These are phyloP conservation scores for Hafferia zeledoni DNA, from an alignment of 2,797 vertebrate species.

Conservation along the genomic window DNA sequence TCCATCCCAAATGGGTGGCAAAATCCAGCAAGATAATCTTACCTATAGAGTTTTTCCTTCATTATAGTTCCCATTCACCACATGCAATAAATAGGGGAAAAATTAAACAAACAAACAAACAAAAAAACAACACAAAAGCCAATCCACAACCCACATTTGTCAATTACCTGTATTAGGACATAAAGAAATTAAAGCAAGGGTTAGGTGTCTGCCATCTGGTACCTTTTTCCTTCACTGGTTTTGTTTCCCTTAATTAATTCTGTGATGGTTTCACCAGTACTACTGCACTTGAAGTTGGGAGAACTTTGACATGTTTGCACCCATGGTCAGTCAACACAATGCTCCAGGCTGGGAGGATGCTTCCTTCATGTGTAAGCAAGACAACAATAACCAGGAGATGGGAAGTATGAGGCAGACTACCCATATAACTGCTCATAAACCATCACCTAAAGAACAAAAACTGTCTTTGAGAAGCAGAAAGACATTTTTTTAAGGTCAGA, in stretches of 20 bases:
- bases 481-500: background rate
- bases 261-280: background rate
- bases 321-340: background rate
- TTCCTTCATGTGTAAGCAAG: background rate
- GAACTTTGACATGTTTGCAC: background rate
- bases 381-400: background rate
- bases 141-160: background rate
- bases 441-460: background rate
- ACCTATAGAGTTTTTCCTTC: background rate
- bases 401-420: background rate
- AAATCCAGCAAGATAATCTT: background rate
- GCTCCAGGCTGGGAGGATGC: background rate
- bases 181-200: background rate
- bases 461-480: background rate
- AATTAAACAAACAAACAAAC: no score
- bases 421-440: background rate
- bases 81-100: rapidly evolving
- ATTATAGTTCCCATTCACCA: background rate
- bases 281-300: background rate
- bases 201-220: background rate
- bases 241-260: background rate
- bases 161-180: background rate
- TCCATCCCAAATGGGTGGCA: background rate
- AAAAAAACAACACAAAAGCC: background rate
- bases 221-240: background rate